Percentiles rank a stretch among this genome's conserved stretches.
Conservation (phyloP, 2,797 vertebrate species). For the Catharus ustulatus region DNA sequence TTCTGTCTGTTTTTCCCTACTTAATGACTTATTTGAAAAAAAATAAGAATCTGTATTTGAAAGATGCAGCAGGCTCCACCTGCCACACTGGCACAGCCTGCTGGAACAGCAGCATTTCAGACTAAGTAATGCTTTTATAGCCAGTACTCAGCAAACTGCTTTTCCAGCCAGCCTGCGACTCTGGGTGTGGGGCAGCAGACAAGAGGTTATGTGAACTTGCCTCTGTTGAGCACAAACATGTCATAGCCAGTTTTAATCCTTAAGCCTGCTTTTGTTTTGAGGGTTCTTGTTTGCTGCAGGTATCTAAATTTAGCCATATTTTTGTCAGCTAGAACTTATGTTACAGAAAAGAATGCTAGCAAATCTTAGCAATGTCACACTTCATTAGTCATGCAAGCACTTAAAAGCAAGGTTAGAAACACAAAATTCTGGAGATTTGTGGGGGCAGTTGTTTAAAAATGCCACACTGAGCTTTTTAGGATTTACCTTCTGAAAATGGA, state of each 20-base stretch:
- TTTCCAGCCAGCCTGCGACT: neutral
- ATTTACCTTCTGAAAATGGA: constrained; percentile 73
- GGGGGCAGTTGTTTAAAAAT: constrained; percentile 57
- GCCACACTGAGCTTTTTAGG: constrained; percentile 68
- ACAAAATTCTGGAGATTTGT: constrained; percentile 67
- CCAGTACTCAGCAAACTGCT: neutral
- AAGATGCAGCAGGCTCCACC: constrained; percentile 35
- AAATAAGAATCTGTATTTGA: neutral
- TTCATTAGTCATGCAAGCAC: constrained; percentile 81
- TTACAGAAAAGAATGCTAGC: constrained; percentile 76
- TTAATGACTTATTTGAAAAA: neutral
- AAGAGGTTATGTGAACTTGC: constrained; percentile 47
- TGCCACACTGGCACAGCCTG: constrained; percentile 8
- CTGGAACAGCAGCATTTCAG: constrained; percentile 15
- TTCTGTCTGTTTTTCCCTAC: neutral
- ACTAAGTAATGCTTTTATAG: neutral
- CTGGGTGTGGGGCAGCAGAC: neutral
- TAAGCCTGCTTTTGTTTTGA: constrained; percentile 74
- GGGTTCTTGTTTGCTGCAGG: constrained; percentile 77
- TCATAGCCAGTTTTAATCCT: constrained; percentile 68
- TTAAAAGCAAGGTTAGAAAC: constrained; percentile 72
- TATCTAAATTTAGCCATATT: constrained; percentile 81
- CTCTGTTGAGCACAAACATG: constrained; percentile 60
- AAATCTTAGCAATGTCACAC: constrained; percentile 81
- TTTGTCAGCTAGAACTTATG: constrained; percentile 78